These are phyloP conservation scores for Carpatolechia fugitivella DNA, from an alignment of 2,888 invertebrate species.

Conservation along the genomic window DNA sequence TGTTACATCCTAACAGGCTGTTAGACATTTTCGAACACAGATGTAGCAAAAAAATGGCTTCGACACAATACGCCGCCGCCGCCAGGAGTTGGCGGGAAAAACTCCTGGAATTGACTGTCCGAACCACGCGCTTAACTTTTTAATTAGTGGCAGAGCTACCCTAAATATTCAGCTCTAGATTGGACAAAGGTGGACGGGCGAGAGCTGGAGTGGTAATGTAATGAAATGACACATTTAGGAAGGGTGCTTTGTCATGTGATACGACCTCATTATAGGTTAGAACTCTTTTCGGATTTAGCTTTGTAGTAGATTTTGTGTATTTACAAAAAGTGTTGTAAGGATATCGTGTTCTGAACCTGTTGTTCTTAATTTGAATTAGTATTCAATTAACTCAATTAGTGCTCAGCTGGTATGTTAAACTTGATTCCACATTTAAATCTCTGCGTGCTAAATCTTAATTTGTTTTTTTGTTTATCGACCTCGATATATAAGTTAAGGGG, in stretches of 20 bases:
- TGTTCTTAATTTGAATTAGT: too few relatives aligned
- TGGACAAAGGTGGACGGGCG: slow-evolving; percentile 1
- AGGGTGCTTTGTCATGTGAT: not conserved
- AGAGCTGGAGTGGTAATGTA: not conserved
- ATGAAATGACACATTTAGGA: not conserved
- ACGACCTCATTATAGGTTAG: not conserved
- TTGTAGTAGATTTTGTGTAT: too few relatives aligned
- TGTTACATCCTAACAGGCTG: not conserved
- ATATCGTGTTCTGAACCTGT: too few relatives aligned
- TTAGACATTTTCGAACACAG: not conserved
- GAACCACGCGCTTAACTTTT: slow-evolving; percentile 31
- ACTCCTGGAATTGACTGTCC: slow-evolving; percentile 31
- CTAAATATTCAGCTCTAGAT: not conserved
- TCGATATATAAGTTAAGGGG: too few relatives aligned
- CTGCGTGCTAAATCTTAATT: too few relatives aligned
- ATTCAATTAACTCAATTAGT: too few relatives aligned
- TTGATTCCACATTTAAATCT: too few relatives aligned
- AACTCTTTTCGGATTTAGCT: too few relatives aligned
- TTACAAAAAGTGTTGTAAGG: too few relatives aligned
- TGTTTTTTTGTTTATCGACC: too few relatives aligned
- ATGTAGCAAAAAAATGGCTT: slow-evolving; percentile 11
- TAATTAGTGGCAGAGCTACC: slow-evolving; percentile 28
- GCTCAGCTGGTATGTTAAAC: too few relatives aligned
- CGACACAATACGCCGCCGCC: slow-evolving; percentile 9
- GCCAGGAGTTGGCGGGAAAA: slow-evolving; percentile 1